Percentiles rank a stretch among this genome's conserved stretches.
Evolutionary conservation across 2,113 vertebrate genomes (phyloP).

Genomic region (Aptenodytes forsteri): DNA sequence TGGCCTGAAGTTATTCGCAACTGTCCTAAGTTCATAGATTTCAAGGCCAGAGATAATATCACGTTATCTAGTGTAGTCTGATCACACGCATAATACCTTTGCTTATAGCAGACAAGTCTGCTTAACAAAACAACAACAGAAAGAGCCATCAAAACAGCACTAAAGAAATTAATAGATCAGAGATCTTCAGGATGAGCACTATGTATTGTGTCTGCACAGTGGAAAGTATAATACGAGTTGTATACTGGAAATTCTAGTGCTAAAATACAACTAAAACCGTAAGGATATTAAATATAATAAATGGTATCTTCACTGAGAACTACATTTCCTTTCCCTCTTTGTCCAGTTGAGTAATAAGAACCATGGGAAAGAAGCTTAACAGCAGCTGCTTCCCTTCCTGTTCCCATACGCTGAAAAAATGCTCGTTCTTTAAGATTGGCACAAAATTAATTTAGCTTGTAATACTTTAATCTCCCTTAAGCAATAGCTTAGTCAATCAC

Average conservation of each 20-base stretch:
- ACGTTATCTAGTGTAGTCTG: neutral
- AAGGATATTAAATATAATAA: neutral
- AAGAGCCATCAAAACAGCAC: neutral
- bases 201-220: neutral
- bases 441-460: slow-evolving; percentile 17
- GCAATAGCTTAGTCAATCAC: neutral
- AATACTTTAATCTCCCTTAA: slow-evolving; percentile 3
- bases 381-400: neutral
- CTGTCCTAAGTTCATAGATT: neutral
- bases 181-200: neutral
- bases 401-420: neutral
- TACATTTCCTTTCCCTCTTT: neutral
- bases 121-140: neutral
- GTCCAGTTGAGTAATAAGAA: neutral
- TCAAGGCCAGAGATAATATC: neutral
- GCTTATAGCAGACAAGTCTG: neutral
- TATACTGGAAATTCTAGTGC: neutral
- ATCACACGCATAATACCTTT: neutral
- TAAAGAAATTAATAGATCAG: neutral
- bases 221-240: neutral
- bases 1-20: neutral
- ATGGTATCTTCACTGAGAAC: neutral
- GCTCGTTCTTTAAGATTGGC: neutral
- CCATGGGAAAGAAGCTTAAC: neutral
- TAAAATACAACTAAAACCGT: neutral